phyloP scores from a whole-genome alignment of 1,140 invertebrate genomes.

The Heliothis subflexa region DNA sequence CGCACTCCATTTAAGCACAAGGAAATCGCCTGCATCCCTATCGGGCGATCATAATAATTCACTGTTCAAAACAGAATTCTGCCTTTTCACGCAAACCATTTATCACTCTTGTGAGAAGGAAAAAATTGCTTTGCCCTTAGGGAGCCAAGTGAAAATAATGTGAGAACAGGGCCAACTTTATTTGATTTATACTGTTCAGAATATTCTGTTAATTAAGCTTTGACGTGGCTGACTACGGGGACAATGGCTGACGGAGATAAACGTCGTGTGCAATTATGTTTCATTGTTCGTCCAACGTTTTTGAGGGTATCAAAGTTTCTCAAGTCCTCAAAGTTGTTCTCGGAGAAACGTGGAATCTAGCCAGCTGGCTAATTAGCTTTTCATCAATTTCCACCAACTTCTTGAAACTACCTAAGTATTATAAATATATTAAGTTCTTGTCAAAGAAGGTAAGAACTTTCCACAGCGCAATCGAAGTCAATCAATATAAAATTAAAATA shows the following conservation, averaged over 20 bases:
- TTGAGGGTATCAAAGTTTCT: not conserved
- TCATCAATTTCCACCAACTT: too few species aligned
- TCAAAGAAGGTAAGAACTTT: not conserved
- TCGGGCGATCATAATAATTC: constrained; percentile 45
- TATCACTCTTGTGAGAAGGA: constrained; percentile 43
- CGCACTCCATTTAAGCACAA: not conserved
- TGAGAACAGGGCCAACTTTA: constrained; percentile 37
- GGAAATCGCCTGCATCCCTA: constrained; percentile 30
- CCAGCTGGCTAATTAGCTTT: too few species aligned
- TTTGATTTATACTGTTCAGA: constrained; percentile 43
- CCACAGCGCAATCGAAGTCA: not conserved
- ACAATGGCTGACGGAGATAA: not conserved
- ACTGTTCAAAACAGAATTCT: constrained; percentile 48
- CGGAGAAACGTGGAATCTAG: too few species aligned
- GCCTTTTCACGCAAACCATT: constrained; percentile 46
- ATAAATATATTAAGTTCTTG: not conserved
- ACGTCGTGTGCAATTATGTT: not conserved
- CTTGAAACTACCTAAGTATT: too few species aligned
- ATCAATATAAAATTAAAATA: constrained; percentile 3
- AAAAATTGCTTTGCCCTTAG: constrained; percentile 38
- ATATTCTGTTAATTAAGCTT: constrained; percentile 39
- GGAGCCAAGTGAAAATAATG: constrained; percentile 46
- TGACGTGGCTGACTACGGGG: constrained; percentile 15
- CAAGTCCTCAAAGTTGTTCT: not conserved
- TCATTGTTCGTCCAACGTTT: not conserved